A percentile compares a stretch with the other conserved stretches of the same genome.
These are phyloP conservation scores for Anthoscopus minutus DNA, from an alignment of 2,113 vertebrate species.

Conservation along the genomic window DNA sequence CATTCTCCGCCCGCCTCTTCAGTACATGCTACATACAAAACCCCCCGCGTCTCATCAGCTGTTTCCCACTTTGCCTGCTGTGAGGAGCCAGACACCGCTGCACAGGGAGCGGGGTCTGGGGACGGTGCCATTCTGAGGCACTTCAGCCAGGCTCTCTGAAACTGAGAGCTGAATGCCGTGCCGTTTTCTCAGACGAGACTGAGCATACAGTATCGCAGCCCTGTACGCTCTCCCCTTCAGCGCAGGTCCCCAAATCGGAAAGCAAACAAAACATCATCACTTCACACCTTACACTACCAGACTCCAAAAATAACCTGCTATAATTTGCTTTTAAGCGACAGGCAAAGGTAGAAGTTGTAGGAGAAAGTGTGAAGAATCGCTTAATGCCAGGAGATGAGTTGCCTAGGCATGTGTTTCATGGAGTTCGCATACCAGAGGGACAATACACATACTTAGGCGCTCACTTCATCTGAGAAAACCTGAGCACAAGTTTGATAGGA, in stretches of 20 bases:
- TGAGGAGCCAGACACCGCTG: neutral
- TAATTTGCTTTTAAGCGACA: accelerated
- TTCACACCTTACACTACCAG: neutral
- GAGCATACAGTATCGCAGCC: accelerated
- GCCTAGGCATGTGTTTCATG: neutral
- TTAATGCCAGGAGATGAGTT: neutral
- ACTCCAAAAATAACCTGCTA: neutral
- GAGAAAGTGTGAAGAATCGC: neutral
- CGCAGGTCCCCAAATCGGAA: too few relatives aligned
- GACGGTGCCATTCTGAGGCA: accelerated
- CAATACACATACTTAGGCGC: accelerated
- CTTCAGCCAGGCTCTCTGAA: accelerated
- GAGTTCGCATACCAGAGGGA: accelerated
- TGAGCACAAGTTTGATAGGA: accelerated
- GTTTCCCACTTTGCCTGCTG: accelerated
- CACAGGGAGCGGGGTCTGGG: too few relatives aligned
- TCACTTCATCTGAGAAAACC: neutral
- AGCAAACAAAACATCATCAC: neutral
- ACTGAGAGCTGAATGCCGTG: accelerated
- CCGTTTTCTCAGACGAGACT: neutral
- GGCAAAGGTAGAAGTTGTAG: neutral
- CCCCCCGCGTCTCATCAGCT: accelerated
- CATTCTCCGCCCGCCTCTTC: neutral
- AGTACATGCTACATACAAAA: accelerated
- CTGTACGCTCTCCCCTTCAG: accelerated